Evolutionary conservation across 1,140 invertebrate species (phyloP).

Genomic region (Hycleus phaleratus): DNA sequence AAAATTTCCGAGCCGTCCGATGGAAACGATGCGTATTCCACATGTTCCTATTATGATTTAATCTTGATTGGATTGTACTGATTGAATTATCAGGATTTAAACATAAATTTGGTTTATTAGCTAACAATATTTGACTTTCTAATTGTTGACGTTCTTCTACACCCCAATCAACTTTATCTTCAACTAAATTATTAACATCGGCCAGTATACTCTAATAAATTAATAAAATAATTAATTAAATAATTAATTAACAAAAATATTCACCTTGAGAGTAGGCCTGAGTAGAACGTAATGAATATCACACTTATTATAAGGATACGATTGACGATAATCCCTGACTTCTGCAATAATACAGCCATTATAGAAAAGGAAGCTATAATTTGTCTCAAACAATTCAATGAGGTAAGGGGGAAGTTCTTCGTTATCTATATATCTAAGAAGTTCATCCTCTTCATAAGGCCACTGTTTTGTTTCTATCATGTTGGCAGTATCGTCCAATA

Average conservation of each 20-base stretch:
- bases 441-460: conserved; percentile 69
- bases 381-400: conserved; percentile 72
- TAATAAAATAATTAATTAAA: conserved; percentile 6
- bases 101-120: conserved; percentile 76
- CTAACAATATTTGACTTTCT: conserved; percentile 75
- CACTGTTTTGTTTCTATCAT: conserved; percentile 65
- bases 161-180: conserved; percentile 13
- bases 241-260: neutral
- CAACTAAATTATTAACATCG: conserved; percentile 34
- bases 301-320: conserved; percentile 60
- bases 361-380: conserved; percentile 77
- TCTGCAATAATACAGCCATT: conserved; percentile 87
- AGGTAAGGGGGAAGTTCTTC: conserved; percentile 80
- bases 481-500: conserved; percentile 49
- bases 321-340: conserved; percentile 79
- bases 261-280: conserved; percentile 73
- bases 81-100: conserved; percentile 78
- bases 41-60: conserved; percentile 65
- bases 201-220: conserved; percentile 34
- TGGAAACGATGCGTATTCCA: conserved; percentile 68
- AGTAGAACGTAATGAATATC: conserved; percentile 80
- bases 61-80: conserved; percentile 60
- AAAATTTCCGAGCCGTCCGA: conserved; percentile 64
- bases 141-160: conserved; percentile 47
- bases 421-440: conserved; percentile 73